These are phyloP conservation scores for Sisyra nigra DNA, from an alignment of 2,888 invertebrate species.

Conservation along the genomic window DNA sequence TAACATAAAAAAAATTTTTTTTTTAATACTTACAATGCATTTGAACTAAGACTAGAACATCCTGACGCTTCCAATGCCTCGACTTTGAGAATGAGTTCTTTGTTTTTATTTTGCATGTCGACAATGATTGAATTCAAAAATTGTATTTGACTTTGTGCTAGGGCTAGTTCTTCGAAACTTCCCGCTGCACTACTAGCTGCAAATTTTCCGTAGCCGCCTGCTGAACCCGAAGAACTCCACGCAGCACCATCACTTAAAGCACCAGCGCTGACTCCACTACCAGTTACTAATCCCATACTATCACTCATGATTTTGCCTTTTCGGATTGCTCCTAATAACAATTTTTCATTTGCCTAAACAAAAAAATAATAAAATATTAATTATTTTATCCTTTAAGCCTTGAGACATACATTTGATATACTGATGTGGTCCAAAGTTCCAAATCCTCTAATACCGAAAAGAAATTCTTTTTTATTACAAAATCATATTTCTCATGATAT, in stretches of 20 bases:
- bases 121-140: conserved; percentile 95
- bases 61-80: conserved; percentile 59
- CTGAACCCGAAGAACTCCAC: not conserved
- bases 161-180: conserved; percentile 35
- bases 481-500: too few relatives aligned
- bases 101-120: conserved; percentile 88
- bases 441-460: too few relatives aligned
- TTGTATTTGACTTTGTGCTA: conserved; percentile 58
- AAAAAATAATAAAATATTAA: too few relatives aligned
- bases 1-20: not conserved
- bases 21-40: conserved; percentile 28
- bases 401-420: too few relatives aligned
- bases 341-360: too few relatives aligned
- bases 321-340: too few relatives aligned
- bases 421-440: too few relatives aligned
- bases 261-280: not conserved
- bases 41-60: conserved; percentile 23
- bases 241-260: not conserved
- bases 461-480: too few relatives aligned
- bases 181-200: not conserved
- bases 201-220: not conserved
- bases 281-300: not conserved
- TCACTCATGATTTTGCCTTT: too few relatives aligned
- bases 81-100: conserved; percentile 61
- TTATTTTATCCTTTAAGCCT: too few relatives aligned